Percentiles rank a stretch among this genome's conserved stretches.
Evolutionary conservation across 2,888 invertebrate species (phyloP).

Genomic region (Leptogaster cylindrica): DNA sequence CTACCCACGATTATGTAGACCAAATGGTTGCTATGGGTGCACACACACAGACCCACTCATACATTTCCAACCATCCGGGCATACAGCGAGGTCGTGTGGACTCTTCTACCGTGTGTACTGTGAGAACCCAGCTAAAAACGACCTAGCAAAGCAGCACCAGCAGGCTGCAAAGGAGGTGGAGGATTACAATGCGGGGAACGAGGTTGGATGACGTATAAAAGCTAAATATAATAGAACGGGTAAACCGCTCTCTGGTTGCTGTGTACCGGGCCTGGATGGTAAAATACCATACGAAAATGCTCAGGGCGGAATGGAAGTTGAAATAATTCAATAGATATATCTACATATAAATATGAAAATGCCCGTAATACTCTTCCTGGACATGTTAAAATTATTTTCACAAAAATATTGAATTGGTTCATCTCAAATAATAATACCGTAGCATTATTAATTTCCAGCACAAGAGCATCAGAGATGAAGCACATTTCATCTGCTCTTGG

Average conservation of each 20-base stretch:
- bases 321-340: constrained; percentile 28
- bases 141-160: too few species aligned
- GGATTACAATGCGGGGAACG: constrained; percentile 35
- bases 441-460: too few species aligned
- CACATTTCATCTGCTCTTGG: too few species aligned
- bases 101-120: too few species aligned
- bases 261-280: constrained; percentile 32
- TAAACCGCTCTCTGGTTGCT: constrained; percentile 36
- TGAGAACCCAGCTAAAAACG: too few species aligned
- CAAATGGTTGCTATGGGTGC: constrained; percentile 31
- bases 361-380: not conserved
- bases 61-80: not conserved
- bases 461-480: too few species aligned
- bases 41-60: constrained; percentile 11
- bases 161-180: constrained; percentile 25
- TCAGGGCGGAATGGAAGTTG: constrained; percentile 17
- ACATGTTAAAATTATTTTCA: not conserved
- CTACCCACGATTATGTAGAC: constrained; percentile 21
- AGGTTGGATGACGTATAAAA: constrained; percentile 36
- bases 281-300: constrained; percentile 28
- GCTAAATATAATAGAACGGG: constrained; percentile 35
- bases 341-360: not conserved
- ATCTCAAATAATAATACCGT: too few species aligned
- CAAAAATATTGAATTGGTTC: constrained; percentile 2
- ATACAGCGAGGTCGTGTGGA: constrained; percentile 17